A percentile compares a stretch with the other conserved stretches of the same genome.
Conservation (phyloP, 2,888 invertebrate species). For the Tipula unca region DNA sequence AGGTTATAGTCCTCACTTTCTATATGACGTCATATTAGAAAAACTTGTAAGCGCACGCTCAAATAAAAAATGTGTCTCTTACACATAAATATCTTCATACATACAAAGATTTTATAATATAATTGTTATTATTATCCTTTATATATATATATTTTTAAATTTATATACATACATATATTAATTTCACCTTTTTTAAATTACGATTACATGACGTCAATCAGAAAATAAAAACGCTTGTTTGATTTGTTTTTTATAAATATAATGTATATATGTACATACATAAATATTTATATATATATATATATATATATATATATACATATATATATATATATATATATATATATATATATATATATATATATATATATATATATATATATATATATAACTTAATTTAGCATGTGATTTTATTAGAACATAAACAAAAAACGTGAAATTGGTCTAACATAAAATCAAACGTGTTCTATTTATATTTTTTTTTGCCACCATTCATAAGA, state of each 20-base stretch:
- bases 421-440: constrained; percentile 14
- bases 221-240: not conserved
- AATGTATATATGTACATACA: too few species aligned
- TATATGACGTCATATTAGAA: not conserved
- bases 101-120: not conserved
- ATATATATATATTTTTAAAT: too few species aligned
- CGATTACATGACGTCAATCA: constrained; percentile 16
- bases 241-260: not conserved
- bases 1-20: constrained; percentile 14
- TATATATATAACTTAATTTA: not conserved
- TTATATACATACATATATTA: not conserved
- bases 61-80: not conserved
- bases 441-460: constrained; percentile 16
- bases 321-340: not conserved
- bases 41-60: not conserved
- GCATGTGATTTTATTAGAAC: constrained; percentile 17
- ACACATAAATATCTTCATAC: not conserved
- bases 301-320: not conserved
- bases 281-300: not conserved
- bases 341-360: not conserved
- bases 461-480: constrained; percentile 9
- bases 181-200: constrained; percentile 3
- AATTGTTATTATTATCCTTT: constrained; percentile 14
- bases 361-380: not conserved
- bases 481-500: not conserved